Conservation (phyloP, 2,113 vertebrate genomes). For the Prochilodus magdalenae region DNA sequence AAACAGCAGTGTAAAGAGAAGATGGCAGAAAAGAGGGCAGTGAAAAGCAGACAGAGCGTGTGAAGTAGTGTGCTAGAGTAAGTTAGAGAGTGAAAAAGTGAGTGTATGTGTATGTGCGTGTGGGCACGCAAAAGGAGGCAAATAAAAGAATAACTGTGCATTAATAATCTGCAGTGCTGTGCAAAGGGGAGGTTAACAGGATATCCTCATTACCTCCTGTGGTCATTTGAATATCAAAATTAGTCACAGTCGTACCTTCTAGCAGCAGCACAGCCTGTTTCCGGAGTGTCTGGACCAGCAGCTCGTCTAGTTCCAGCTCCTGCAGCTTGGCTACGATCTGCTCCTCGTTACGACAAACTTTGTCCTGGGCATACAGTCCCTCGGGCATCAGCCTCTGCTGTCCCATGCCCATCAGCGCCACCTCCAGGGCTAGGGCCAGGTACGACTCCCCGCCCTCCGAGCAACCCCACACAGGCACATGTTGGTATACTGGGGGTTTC, state of each 20-base stretch:
- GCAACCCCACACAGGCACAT: slow-evolving; percentile 85
- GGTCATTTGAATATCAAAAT: too few relatives aligned
- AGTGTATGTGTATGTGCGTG: too few relatives aligned
- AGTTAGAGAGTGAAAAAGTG: background rate
- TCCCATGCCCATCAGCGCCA: slow-evolving; percentile 97
- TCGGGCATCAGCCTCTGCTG: slow-evolving; percentile 98
- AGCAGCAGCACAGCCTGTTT: slow-evolving; percentile 93
- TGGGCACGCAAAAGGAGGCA: too few relatives aligned
- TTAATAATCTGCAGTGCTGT: too few relatives aligned
- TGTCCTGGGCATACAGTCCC: slow-evolving; percentile 96
- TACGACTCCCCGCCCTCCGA: slow-evolving; percentile 88
- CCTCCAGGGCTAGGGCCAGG: slow-evolving; percentile 93
- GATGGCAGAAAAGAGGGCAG: background rate
- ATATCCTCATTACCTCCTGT: too few relatives aligned
- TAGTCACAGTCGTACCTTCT: slow-evolving; percentile 81
- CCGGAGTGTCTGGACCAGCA: slow-evolving; percentile 89
- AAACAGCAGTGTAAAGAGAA: background rate
- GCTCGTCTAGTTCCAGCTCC: slow-evolving; percentile 91
- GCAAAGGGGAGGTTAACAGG: too few relatives aligned
- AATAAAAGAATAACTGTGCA: too few relatives aligned
- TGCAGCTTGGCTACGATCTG: slow-evolving; percentile 93
- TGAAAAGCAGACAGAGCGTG: background rate
- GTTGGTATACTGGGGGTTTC: slow-evolving; percentile 91
- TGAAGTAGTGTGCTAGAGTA: background rate
- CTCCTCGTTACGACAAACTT: slow-evolving; percentile 97